These are phyloP conservation scores for Columbina picui DNA, from an alignment of 2,113 vertebrate species.

Conservation along the genomic window DNA sequence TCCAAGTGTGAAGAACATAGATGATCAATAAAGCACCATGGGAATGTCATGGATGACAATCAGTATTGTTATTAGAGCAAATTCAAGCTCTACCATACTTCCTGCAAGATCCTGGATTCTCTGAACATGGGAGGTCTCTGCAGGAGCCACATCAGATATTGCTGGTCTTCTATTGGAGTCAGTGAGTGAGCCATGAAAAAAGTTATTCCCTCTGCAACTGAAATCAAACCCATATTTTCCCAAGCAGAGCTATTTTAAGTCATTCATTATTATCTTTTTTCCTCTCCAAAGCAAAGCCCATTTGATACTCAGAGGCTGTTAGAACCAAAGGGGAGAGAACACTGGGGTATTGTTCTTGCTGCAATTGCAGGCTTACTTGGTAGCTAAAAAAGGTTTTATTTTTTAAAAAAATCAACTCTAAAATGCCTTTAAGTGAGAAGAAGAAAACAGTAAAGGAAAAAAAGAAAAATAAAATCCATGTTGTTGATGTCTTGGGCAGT, in stretches of 20 bases:
- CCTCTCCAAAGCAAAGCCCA: constrained; percentile 44
- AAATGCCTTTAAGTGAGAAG: background rate
- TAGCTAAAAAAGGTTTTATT: constrained; percentile 51
- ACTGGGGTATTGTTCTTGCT: constrained; percentile 55
- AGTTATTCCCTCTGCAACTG: constrained; percentile 45
- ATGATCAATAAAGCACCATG: background rate
- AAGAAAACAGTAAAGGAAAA: background rate
- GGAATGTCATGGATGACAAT: background rate
- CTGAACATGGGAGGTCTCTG: constrained; percentile 4
- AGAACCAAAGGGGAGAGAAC: constrained; percentile 53
- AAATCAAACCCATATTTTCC: constrained; percentile 69
- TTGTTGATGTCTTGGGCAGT: background rate
- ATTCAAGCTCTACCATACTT: background rate
- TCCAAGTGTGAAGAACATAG: background rate
- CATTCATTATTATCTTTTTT: constrained; percentile 66
- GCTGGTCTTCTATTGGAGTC: constrained; percentile 31
- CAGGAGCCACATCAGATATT: background rate
- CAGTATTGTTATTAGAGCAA: background rate
- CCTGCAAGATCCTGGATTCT: constrained; percentile 6
- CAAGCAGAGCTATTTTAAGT: constrained; percentile 70
- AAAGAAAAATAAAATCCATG: background rate
- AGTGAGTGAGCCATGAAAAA: background rate
- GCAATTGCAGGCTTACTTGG: constrained; percentile 45
- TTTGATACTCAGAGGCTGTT: constrained; percentile 53
- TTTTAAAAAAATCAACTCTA: background rate